phyloP scores from a whole-genome alignment of 2,113 vertebrate genomes.

The Piaya cayana region DNA sequence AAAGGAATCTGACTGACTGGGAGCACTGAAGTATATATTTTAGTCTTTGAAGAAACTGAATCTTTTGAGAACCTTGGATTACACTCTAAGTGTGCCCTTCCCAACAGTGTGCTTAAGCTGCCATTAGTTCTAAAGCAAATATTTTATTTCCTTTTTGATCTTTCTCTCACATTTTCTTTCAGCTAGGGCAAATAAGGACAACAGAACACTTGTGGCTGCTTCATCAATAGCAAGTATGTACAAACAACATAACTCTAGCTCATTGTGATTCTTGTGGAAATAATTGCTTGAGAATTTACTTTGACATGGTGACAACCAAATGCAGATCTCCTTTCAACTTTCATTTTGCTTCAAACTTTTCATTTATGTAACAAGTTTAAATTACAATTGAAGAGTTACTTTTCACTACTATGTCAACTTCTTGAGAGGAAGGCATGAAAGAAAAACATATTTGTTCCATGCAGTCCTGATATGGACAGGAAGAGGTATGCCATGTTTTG shows the following conservation, averaged over 20 bases:
- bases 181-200: not conserved
- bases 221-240: constrained; percentile 3
- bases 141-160: not conserved
- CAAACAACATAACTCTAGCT: not conserved
- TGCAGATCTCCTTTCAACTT: not conserved
- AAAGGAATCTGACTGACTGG: not conserved
- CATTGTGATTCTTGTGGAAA: not conserved
- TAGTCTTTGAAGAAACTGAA: not conserved
- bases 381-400: not conserved
- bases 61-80: not conserved
- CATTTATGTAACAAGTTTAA: not conserved
- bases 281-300: not conserved
- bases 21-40: not conserved
- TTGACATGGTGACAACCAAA: not conserved
- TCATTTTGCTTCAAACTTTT: not conserved
- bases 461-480: not conserved
- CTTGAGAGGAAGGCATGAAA: not conserved
- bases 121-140: not conserved
- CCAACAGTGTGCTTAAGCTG: not conserved
- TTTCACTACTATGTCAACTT: not conserved
- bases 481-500: not conserved
- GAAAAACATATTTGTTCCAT: not conserved
- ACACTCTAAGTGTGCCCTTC: not conserved
- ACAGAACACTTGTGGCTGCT: not conserved
- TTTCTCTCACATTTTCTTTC: not conserved